phyloP scores from a whole-genome alignment of 2,888 invertebrate genomes.

The Cataglyphis livida region DNA sequence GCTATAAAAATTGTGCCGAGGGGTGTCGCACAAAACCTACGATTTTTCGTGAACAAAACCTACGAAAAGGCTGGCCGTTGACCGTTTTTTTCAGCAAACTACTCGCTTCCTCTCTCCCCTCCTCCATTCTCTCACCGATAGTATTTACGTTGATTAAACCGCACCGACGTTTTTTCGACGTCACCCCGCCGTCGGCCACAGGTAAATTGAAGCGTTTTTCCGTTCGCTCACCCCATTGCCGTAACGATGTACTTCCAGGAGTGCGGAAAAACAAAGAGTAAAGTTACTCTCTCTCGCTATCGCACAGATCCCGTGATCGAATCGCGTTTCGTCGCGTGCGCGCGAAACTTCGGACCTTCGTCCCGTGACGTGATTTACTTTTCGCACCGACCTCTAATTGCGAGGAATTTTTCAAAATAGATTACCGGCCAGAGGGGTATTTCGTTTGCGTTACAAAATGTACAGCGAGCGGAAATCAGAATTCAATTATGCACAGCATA shows the following conservation, averaged over 20 bases:
- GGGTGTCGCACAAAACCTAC: slow-evolving; percentile 15
- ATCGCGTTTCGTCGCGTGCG: slow-evolving; percentile 23
- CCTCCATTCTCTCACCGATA: slow-evolving; percentile 7
- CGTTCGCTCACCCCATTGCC: slow-evolving; percentile 22
- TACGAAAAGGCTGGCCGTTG: slow-evolving; percentile 11
- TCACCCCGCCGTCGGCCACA: slow-evolving; percentile 31
- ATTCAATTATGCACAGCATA: slow-evolving; percentile 50
- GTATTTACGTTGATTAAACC: slow-evolving; percentile 66
- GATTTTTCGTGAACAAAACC: slow-evolving; percentile 44
- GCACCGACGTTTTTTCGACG: slow-evolving; percentile 56
- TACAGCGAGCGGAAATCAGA: slow-evolving; percentile 48
- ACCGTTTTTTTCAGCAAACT: slow-evolving; percentile 27
- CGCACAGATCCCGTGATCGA: neutral
- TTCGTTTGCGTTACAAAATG: slow-evolving; percentile 43
- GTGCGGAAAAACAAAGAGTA: slow-evolving; percentile 45
- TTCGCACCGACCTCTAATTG: slow-evolving; percentile 41
- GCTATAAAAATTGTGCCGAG: slow-evolving; percentile 39
- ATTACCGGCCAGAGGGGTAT: slow-evolving; percentile 13
- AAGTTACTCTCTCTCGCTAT: slow-evolving; percentile 40
- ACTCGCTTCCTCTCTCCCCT: neutral
- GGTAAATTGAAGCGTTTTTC: slow-evolving; percentile 58
- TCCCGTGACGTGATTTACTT: slow-evolving; percentile 43
- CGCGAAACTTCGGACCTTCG: slow-evolving; percentile 18
- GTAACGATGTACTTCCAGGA: slow-evolving; percentile 49
- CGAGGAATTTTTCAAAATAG: slow-evolving; percentile 35